Conservation (phyloP, 2,113 vertebrate species). For the Nestor notabilis region DNA sequence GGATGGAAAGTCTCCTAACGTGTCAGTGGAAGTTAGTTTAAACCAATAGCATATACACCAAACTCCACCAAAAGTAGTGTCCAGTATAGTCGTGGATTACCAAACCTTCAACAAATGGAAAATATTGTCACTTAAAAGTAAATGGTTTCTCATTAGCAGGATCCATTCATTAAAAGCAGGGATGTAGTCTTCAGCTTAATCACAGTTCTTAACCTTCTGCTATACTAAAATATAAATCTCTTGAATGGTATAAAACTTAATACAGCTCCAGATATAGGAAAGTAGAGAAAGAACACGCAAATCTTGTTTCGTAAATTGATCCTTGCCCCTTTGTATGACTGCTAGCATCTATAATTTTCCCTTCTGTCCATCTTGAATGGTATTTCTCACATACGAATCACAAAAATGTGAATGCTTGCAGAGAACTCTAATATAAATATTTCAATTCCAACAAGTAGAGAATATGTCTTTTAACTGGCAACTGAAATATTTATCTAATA, state of each 20-base stretch:
- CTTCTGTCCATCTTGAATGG: background rate
- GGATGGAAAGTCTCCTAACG: background rate
- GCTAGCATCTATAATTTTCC: background rate
- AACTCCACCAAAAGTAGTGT: background rate
- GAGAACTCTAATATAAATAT: background rate
- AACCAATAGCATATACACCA: background rate
- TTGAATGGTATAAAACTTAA: background rate
- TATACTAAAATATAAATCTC: background rate
- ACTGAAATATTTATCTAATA: background rate
- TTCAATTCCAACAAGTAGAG: background rate
- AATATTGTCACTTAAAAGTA: background rate
- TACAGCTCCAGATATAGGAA: background rate
- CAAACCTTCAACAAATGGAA: background rate
- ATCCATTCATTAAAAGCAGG: background rate
- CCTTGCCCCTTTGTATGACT: background rate
- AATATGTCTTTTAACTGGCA: background rate
- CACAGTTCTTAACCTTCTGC: background rate
- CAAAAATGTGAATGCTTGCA: background rate
- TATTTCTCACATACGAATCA: background rate
- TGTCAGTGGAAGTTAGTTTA: background rate
- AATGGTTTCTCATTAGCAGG: background rate
- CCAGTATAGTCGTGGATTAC: background rate
- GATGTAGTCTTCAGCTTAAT: background rate
- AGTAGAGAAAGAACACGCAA: background rate
- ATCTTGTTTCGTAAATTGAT: background rate